A percentile compares a stretch with the other conserved stretches of the same genome.
Conservation (phyloP, 2,113 vertebrate species). For the Urocolius indicus region DNA sequence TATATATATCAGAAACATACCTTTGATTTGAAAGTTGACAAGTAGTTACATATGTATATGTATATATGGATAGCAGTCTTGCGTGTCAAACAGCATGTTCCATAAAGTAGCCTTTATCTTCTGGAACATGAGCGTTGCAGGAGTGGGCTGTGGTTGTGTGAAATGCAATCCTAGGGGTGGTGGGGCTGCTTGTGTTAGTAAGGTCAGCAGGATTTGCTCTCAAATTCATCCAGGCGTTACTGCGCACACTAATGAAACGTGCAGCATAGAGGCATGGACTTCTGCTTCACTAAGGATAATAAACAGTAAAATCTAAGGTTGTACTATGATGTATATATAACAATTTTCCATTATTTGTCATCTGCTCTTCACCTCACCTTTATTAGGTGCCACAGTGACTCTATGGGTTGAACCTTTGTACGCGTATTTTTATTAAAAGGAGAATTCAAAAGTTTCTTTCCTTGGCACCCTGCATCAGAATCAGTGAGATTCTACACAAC, state of each 20-base stretch:
- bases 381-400: conserved; percentile 52
- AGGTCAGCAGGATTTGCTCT: conserved; percentile 55
- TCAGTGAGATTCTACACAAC: background rate
- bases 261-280: conserved; percentile 11
- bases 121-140: conserved; percentile 35
- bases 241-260: conserved; percentile 49
- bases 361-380: conserved; percentile 52
- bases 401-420: background rate
- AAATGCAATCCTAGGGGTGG: conserved; percentile 36
- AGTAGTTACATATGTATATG: conserved; percentile 19
- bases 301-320: conserved; percentile 59
- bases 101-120: conserved; percentile 63
- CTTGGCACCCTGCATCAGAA: conserved; percentile 14
- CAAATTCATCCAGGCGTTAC: conserved; percentile 51
- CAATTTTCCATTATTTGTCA: conserved; percentile 59
- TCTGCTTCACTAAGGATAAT: conserved; percentile 58
- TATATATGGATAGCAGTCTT: conserved; percentile 36
- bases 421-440: background rate
- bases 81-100: conserved; percentile 21
- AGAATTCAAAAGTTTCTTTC: conserved; percentile 31
- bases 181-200: conserved; percentile 31
- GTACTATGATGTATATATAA: conserved; percentile 57
- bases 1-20: background rate
- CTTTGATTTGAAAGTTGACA: conserved; percentile 52
- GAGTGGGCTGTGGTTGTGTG: conserved; percentile 19